These are phyloP conservation scores for Sturnira hondurensis DNA, from an alignment of 2,113 vertebrate species.

Conservation along the genomic window DNA sequence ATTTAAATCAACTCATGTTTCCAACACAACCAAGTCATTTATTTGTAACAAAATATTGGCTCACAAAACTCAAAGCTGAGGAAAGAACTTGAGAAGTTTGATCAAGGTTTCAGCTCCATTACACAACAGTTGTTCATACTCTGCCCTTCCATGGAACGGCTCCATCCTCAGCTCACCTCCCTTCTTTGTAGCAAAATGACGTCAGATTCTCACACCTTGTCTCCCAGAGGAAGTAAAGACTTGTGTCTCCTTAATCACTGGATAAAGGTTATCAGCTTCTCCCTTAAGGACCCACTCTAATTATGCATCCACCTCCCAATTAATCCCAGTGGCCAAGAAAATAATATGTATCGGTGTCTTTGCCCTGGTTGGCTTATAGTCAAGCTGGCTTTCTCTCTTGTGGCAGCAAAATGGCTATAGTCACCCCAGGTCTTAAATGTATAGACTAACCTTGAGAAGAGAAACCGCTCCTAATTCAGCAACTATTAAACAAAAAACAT, in stretches of 20 bases:
- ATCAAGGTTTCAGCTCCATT: neutral
- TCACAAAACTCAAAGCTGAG: slow-evolving; percentile 9
- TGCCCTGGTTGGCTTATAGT: neutral
- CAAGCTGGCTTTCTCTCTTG: neutral
- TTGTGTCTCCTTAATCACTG: neutral
- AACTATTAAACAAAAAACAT: neutral
- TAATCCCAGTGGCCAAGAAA: neutral
- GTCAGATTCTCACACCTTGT: neutral
- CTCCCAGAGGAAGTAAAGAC: neutral
- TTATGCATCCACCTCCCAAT: neutral
- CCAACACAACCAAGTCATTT: slow-evolving; percentile 22
- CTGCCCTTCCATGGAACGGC: neutral
- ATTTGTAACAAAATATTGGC: slow-evolving; percentile 33
- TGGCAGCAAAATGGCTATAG: neutral
- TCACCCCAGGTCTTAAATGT: neutral
- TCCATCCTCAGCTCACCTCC: neutral
- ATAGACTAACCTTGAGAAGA: neutral
- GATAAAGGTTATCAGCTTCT: neutral
- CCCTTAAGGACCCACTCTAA: neutral
- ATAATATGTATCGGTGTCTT: neutral
- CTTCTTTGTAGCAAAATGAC: neutral
- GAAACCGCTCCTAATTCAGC: neutral
- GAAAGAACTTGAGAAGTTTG: slow-evolving; percentile 30
- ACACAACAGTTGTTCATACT: neutral
- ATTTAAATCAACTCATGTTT: slow-evolving; percentile 22